These are phyloP conservation scores for Aldrovandia affinis DNA, from an alignment of 2,797 vertebrate genomes.

Conservation along the genomic window DNA sequence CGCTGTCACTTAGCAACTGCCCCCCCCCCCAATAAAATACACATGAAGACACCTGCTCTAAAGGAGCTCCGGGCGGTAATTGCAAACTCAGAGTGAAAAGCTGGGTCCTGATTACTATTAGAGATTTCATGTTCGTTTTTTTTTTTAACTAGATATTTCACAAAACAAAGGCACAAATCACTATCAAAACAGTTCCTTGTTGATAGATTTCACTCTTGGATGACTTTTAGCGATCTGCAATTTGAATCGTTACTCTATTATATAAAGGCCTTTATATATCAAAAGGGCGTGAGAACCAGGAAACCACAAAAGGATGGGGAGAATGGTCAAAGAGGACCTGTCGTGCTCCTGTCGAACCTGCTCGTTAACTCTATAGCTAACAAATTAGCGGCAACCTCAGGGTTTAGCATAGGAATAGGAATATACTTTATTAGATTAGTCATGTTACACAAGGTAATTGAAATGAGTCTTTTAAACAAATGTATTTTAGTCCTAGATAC, in stretches of 20 bases:
- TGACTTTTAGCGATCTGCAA: neutral
- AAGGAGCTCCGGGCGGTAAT: conserved; percentile 50
- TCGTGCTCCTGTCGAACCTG: neutral
- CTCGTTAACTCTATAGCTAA: neutral
- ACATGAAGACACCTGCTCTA: conserved; percentile 48
- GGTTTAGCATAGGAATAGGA: neutral
- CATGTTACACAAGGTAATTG: too few relatives aligned
- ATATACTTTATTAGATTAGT: too few relatives aligned
- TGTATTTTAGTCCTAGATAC: too few relatives aligned
- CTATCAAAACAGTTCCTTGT: neutral
- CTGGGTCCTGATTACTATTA: conserved; percentile 38
- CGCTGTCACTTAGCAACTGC: conserved; percentile 77
- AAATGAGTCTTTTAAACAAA: too few relatives aligned
- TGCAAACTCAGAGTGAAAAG: conserved; percentile 49
- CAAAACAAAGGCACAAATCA: neutral
- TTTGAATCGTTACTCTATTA: neutral
- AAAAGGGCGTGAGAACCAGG: too few relatives aligned
- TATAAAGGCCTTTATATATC: too few relatives aligned
- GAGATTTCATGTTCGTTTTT: conserved; percentile 53
- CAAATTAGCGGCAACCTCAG: neutral
- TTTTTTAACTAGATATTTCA: conserved; percentile 27
- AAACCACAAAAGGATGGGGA: neutral
- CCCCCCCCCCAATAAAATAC: conserved; percentile 60
- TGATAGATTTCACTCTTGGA: neutral
- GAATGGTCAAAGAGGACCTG: neutral